Evolutionary conservation across 1,140 invertebrate genomes (phyloP), one percentile per base, ranked within the genome.

Genomic region (Octopus bimaculoides): DNA sequence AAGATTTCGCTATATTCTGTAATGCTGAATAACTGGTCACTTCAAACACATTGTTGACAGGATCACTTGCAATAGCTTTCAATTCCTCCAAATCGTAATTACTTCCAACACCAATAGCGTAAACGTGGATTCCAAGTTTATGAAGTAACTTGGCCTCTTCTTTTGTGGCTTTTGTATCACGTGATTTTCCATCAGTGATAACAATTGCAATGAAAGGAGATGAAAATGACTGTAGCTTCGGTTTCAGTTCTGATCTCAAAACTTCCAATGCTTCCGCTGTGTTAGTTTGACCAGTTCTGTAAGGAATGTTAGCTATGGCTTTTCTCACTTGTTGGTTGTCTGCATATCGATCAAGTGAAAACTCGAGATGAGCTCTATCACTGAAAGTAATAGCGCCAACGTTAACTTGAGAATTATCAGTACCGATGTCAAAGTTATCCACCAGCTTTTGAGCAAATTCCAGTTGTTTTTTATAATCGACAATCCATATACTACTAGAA

Each of bases 161-260:
- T 75, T 20, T 75, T 4, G 84, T 83, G 26, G 79, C 77, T 66
- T 80, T 52, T 7, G 54, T n/a, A 73, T 81, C 80, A 20, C 81
- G 79, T 5, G 85, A 85, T 54, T 80, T 78, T 12, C 87, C 87
- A 77, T 88, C 87, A 6, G 87, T 88, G 54, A 88, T 80, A 41
- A 88, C 81, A 71, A 88, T 79, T 8, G 81, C 26, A 41, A 87
- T 74, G n/a, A 84, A 78, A 12, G 78, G 52, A 9, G 82, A 55
- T 85, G 77, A 10, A 71, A 5, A 7, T 5, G 5, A 20, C 17
- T 52, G 20, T 41, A 66, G 4, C 14, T n/a, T 12, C 10, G 54
- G 55, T 7, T 9, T 17, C 6, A 75, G 6, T 52, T 75, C n/a
- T 9, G 20, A 10, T 41, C n/a, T 77, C 66, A 9, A 4, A 81